Evolutionary conservation across 2,888 invertebrate genomes (phyloP), one percentile per base, ranked within the genome.

Genomic region (Megalurothrips usitatus): DNA sequence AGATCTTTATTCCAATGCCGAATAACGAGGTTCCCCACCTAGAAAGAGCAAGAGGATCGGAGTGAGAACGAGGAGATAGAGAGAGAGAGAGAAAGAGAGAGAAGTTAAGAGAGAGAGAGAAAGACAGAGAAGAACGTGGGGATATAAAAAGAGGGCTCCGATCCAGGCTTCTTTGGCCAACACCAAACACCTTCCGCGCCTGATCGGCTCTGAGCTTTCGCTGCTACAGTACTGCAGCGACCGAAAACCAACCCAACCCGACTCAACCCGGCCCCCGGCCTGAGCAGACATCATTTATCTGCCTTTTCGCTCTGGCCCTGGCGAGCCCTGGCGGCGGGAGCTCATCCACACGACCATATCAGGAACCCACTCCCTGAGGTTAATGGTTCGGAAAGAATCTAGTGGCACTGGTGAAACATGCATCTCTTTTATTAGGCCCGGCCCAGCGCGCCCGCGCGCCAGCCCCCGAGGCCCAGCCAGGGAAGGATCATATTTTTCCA

Each of bases 361-460:
- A 75, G 68, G 68, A 26, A 75, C 68, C 68, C 23, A 75, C 23
- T 75, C 26, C 68, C 68, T 26, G 10, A 12, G 68, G 68, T 26
- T 75, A 75, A 75, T 75, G 68, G 68, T 26, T 23, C 23, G 68
- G 68, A 75, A 75, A 26, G 68, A 75, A 75, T 75, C 68, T 75
- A 75, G 68, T 75, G 68, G 68, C 68, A 26, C 68, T 75, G 68
- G 68, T 75, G 68, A 75, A 75, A 75, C 68, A 75, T 75, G 68
- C 68, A 75, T 75, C 68, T 75, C 68, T 75, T 75, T 75, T 75
- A 75, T 75, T 75, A 75, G 68, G 68, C 68, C 26, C 23, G 23
- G 10, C 23, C 23, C 26, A n/a, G n/a, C 49, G 49, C 12, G n/a
- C 63, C 63, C 1, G 19, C n/a, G 17, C n/a, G 19, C n/a, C 63